Evolutionary conservation across 2,797 vertebrate genomes (phyloP), one percentile per base, ranked within the genome.

Genomic region (Falco naumanni): DNA sequence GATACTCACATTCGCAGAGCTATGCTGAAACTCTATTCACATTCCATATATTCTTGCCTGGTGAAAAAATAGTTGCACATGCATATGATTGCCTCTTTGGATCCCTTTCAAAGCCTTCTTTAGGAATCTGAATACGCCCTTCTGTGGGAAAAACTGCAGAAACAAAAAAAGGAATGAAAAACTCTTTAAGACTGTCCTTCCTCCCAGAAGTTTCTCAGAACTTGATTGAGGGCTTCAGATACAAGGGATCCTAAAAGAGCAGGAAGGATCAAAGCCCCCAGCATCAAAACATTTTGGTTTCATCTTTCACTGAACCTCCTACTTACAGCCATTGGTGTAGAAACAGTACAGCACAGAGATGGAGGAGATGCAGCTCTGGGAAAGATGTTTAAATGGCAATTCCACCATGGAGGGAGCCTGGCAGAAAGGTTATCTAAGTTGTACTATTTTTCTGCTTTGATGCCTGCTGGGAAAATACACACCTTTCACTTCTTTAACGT

Each of bases 11-110:
- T 59, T 90, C 0, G 0, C 86, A 90, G 85, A 76, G 71, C 45
- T 87, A 60, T 54, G 74, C 77, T 95, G 94, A 92, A 93, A 93
- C 93, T 89, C 84, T 70, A 90, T 96, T 89, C 96, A 68, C 96
- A 95, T 95, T 96, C 96, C 96, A 93, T 87, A 87, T 96, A 95
- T 94, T 92, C 90, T 94, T 97, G 85, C 56, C 60, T 77, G 78
- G 83, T 93, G 77, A 96, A 97, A 96, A 96, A 96, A 95, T 90
- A 96, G 90, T 74, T 94, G 86, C 90, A 96, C 94, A 94, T 90
- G 94, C 95, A 96, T 96, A 80, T 95, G 96, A 96, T 89, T 93
- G 95, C 88, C 83, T 95, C 77, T 65, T 88, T 97, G 96, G 96
- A 96, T 96, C 65, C 43, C 29, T 94, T 97, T 96, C 96, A 97